These are phyloP conservation scores for Gymnocephalus cernua DNA, from an alignment of 2,113 vertebrate species.

Conservation along the genomic window DNA sequence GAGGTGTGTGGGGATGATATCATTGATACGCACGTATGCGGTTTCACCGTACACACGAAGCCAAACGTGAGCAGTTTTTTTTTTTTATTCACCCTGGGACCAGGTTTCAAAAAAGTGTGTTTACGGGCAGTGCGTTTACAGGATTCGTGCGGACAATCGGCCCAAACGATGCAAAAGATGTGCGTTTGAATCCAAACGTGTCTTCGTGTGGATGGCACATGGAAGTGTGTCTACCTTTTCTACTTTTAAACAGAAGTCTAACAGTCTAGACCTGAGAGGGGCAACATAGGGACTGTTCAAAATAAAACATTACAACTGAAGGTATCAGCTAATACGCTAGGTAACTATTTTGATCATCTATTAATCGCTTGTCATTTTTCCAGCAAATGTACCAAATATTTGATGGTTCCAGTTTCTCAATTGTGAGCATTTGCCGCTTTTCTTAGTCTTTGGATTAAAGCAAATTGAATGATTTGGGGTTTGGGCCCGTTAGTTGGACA, in stretches of 20 bases:
- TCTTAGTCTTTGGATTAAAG: background rate
- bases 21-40: too few species aligned
- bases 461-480: background rate
- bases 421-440: background rate
- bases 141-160: too few species aligned
- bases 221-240: slow-evolving; percentile 18
- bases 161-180: too few species aligned
- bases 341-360: background rate
- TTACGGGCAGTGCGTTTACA: too few species aligned
- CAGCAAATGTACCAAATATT: background rate
- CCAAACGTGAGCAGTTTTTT: too few species aligned
- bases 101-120: too few species aligned
- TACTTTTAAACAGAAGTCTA: background rate
- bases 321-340: background rate
- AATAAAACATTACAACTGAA: background rate
- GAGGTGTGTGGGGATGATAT: too few species aligned
- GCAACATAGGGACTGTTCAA: background rate
- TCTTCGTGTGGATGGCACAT: too few species aligned
- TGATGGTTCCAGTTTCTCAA: background rate
- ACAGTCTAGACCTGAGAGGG: slow-evolving; percentile 2
- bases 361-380: background rate
- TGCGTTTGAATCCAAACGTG: too few species aligned
- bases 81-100: too few species aligned
- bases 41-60: too few species aligned
- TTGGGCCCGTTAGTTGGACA: background rate